A percentile compares a stretch with the other conserved stretches of the same genome.
Conservation (phyloP, 2,797 vertebrate species). For the Megaceryle alcyon region DNA sequence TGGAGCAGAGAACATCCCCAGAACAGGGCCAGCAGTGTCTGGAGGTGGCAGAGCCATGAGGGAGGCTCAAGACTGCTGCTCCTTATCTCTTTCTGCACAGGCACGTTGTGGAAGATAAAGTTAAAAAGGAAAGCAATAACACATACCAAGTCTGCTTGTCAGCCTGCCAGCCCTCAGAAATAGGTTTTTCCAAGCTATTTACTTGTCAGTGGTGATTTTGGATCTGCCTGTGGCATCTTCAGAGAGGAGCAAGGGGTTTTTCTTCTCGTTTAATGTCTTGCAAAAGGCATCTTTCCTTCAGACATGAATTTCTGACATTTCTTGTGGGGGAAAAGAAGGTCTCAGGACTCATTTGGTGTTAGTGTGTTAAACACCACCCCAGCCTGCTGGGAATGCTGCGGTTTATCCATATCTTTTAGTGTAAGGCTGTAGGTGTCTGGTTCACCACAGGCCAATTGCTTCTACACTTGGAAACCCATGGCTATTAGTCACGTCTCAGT, state of each 20-base stretch:
- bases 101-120: neutral
- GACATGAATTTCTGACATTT: neutral
- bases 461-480: neutral
- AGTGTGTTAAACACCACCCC: neutral
- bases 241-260: neutral
- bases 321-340: fast-evolving
- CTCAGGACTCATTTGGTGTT: neutral
- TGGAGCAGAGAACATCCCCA: neutral
- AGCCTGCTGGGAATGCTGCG: fast-evolving
- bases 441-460: neutral
- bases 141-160: neutral
- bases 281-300: neutral
- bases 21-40: neutral
- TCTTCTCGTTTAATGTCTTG: neutral
- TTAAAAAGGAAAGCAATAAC: neutral
- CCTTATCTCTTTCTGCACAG: neutral
- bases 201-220: neutral
- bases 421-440: neutral
- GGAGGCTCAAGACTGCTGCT: neutral
- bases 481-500: neutral
- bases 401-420: neutral
- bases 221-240: neutral
- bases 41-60: neutral
- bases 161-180: neutral
- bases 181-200: neutral